phyloP scores from a whole-genome alignment of 2,797 vertebrate genomes.

The Euphonia xanthogaster region DNA sequence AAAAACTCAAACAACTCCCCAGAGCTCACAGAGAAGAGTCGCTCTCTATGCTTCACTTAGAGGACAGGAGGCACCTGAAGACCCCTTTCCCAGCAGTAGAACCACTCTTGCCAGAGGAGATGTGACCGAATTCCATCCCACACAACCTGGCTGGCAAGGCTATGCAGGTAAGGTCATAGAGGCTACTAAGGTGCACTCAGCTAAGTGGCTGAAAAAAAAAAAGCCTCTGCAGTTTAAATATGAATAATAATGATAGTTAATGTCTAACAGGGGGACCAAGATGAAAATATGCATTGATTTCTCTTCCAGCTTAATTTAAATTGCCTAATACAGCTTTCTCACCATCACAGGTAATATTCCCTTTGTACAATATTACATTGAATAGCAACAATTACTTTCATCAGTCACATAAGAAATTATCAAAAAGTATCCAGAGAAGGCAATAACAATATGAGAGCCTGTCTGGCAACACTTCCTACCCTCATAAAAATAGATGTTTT shows the following conservation, averaged over 20 bases:
- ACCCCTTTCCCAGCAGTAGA: background rate
- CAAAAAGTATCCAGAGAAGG: background rate
- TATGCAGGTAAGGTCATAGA: background rate
- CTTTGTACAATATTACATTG: background rate
- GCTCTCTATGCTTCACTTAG: background rate
- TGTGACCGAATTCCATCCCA: background rate
- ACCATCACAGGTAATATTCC: rapidly evolving
- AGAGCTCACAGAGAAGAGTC: background rate
- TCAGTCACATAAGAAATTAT: background rate
- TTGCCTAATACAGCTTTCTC: background rate
- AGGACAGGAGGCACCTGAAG: background rate
- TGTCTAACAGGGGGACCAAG: background rate
- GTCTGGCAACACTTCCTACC: background rate
- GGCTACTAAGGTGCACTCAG: too few relatives aligned
- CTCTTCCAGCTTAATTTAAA: background rate
- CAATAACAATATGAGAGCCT: background rate
- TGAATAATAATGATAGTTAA: background rate
- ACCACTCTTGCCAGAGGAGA: rapidly evolving
- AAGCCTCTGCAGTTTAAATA: background rate
- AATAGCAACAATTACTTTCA: background rate
- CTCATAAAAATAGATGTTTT: background rate
- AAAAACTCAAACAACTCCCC: background rate
- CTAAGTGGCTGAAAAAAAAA: background rate
- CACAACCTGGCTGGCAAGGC: background rate
- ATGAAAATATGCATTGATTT: background rate